Evolutionary conservation across 2,888 invertebrate genomes (phyloP).

Genomic region (Toxonevra muliebris): DNA sequence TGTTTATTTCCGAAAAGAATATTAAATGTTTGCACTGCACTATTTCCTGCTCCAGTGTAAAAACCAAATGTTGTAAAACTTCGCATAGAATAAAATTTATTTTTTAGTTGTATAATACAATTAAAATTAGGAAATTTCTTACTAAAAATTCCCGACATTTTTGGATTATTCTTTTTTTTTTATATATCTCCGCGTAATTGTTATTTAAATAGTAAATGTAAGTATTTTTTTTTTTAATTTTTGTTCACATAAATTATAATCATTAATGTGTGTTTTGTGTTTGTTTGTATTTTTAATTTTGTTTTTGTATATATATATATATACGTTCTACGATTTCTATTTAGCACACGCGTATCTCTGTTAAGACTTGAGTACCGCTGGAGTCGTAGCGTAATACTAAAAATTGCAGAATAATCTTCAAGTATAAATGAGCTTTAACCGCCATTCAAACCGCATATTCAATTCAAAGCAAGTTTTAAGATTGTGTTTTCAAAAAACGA

Average conservation of each 20-base stretch:
- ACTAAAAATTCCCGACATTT: constrained; percentile 25
- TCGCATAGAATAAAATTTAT: no score
- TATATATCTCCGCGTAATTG: background rate
- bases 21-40: no score
- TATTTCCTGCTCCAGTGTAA: no score
- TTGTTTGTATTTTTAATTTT: constrained; percentile 1
- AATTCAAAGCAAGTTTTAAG: no score
- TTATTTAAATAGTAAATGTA: background rate
- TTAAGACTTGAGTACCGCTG: background rate
- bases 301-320: background rate
- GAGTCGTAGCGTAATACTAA: constrained; percentile 2
- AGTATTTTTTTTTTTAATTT: background rate
- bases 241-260: no score
- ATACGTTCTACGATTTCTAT: background rate
- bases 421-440: no score
- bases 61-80: no score
- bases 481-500: no score
- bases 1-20: no score
- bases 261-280: background rate
- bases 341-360: background rate
- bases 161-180: background rate
- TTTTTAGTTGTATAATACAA: no score
- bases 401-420: no score
- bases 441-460: no score
- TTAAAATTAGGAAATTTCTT: constrained; percentile 7